These are phyloP conservation scores for Diprion similis DNA, from an alignment of 1,140 invertebrate species.

Conservation along the genomic window DNA sequence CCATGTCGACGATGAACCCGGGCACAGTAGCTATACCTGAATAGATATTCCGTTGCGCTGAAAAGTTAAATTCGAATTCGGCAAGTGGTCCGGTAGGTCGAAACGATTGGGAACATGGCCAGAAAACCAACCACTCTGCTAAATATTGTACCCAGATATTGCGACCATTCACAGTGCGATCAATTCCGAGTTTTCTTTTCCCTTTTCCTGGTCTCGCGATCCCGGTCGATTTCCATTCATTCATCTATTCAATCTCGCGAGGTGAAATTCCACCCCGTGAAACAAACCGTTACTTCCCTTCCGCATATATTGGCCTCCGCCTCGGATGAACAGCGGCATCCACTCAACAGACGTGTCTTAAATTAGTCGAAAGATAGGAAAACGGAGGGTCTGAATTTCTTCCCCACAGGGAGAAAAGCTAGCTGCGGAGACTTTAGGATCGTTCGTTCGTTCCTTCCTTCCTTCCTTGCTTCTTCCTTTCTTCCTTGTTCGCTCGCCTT, in stretches of 20 bases:
- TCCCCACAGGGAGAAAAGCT: too few species aligned
- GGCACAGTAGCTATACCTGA: neutral
- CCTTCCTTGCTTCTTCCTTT: too few species aligned
- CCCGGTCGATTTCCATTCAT: too few species aligned
- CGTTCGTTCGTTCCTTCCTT: too few species aligned
- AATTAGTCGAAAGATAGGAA: slow-evolving; percentile 3
- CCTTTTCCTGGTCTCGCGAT: neutral
- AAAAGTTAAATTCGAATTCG: neutral
- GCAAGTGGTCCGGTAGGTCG: neutral
- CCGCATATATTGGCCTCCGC: neutral
- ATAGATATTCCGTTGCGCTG: neutral
- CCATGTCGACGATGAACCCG: neutral
- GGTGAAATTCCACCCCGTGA: neutral
- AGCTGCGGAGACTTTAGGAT: too few species aligned
- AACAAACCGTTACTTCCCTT: neutral
- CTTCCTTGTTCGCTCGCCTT: neutral
- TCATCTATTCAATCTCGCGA: too few species aligned
- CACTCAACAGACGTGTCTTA: neutral
- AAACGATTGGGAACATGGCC: neutral
- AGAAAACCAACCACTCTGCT: neutral
- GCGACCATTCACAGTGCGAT: too few species aligned
- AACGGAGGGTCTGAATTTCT: neutral
- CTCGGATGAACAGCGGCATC: neutral
- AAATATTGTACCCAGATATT: too few species aligned
- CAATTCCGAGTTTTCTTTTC: neutral